phyloP scores from a whole-genome alignment of 2,888 invertebrate species.

The Mycalesis mineus region DNA sequence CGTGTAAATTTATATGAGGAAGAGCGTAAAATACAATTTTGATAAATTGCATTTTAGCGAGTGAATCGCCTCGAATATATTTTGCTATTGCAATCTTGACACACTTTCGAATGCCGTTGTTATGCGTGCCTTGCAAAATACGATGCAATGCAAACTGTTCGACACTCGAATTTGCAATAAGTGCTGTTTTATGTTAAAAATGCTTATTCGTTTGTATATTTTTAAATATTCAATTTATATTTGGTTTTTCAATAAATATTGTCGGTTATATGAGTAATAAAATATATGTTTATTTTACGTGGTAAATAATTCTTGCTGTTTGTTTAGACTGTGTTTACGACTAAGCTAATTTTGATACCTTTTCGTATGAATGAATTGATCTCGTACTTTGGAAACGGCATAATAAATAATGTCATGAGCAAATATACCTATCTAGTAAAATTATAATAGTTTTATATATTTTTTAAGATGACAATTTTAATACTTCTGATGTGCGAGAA shows the following conservation, averaged over 20 bases:
- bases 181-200: conserved; percentile 26
- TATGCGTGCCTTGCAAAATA: conserved; percentile 70
- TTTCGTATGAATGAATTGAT: no score
- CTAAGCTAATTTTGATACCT: no score
- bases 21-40: conserved; percentile 11
- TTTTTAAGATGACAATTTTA: no score
- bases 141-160: conserved; percentile 54
- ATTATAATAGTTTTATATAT: no score
- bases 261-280: no score
- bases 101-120: conserved; percentile 74
- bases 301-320: no score
- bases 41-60: conserved; percentile 40
- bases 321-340: no score
- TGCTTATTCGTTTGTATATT: not conserved
- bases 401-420: no score
- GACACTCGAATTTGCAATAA: conserved; percentile 36
- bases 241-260: not conserved
- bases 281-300: no score
- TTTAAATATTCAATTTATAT: not conserved
- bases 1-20: conserved; percentile 3
- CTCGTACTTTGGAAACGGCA: no score
- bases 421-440: no score
- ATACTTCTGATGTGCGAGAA: no score
- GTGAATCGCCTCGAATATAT: conserved; percentile 53
- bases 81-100: conserved; percentile 71